A percentile compares a stretch with the other conserved stretches of the same genome.
phyloP scores from a whole-genome alignment of 2,888 invertebrate species.

The Odontothrips loti region DNA sequence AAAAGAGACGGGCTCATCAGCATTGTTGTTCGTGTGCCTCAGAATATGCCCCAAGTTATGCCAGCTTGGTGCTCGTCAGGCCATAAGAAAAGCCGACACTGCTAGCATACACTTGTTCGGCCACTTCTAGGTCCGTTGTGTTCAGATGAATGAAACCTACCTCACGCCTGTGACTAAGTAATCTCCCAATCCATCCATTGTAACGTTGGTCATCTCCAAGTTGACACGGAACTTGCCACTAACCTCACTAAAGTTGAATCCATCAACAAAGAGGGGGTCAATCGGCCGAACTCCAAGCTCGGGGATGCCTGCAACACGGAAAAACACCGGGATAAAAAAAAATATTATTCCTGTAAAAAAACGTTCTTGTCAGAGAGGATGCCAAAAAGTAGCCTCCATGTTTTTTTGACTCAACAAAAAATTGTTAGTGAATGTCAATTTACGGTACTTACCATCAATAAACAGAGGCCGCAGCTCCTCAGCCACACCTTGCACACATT shows the following conservation, averaged over 20 bases:
- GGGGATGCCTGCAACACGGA: background rate
- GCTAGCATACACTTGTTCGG: too few relatives aligned
- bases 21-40: background rate
- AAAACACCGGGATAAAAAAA: background rate
- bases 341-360: background rate
- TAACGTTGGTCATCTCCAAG: constrained; percentile 6
- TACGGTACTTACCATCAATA: background rate
- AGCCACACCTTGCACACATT: background rate
- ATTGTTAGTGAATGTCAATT: background rate
- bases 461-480: background rate
- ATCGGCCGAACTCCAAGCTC: constrained; percentile 19
- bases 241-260: constrained; percentile 1
- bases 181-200: background rate
- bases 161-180: background rate
- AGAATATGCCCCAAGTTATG: too few relatives aligned
- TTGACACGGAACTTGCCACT: constrained; percentile 14
- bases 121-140: too few relatives aligned
- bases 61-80: too few relatives aligned
- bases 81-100: too few relatives aligned
- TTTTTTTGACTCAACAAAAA: background rate
- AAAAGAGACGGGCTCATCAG: background rate
- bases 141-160: background rate
- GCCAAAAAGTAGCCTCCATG: background rate
- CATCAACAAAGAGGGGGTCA: background rate
- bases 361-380: background rate